Base-by-base conservation (phyloP, 2,113 vertebrate species). In the Platysteira castanea region DNA sequence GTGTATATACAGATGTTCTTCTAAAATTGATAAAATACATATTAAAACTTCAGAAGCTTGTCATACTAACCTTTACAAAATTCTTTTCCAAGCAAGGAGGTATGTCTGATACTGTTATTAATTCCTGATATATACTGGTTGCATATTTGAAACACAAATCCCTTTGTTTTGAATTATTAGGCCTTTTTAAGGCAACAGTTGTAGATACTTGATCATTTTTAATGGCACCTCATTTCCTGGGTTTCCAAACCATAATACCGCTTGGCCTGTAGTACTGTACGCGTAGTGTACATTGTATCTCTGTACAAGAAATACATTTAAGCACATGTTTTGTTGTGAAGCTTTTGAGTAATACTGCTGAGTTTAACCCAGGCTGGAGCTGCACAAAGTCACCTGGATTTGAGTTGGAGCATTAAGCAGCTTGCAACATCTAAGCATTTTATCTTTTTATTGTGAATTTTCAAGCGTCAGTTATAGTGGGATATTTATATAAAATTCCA, bases 11-110 rank as follows among this genome's bases (percentile, higher is more conserved):
- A 89, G 70, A 76, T 82, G 59, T 89, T 95, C 53, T 57, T 91
- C 70, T 54, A 84, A 88, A 92, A 68, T 52, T 83, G 68, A 56
- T 64, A 68, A 90, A 88, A 56, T 80, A 23, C 39, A 39, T 60
- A 78, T 78, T 87, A 86, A 84, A 95, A 87, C 56, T 87, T 87
- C 11, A 85, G 91, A 89, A 92, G 39, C 60, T 91, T 84, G 33
- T 89, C 73, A 59, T 64, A 47, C 30, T 90, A 87, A 89, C 50
- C 35, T 87, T 65, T 79, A 82, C n/a, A 80, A 52, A 93, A 91
- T 89, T 93, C 70, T 30, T 87, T 71, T 46, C 57, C 37, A 57
- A 87, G 76, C 59, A 81, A 87, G 44, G 53, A 90, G 67, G 26
- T 33, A 44, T 57, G 31, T 84, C 35, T 75, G 52, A 89, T 91